A percentile compares a stretch with the other conserved stretches of the same genome.
Evolutionary conservation across 1,140 invertebrate genomes (phyloP).

Genomic region (Contarinia nasturtii): DNA sequence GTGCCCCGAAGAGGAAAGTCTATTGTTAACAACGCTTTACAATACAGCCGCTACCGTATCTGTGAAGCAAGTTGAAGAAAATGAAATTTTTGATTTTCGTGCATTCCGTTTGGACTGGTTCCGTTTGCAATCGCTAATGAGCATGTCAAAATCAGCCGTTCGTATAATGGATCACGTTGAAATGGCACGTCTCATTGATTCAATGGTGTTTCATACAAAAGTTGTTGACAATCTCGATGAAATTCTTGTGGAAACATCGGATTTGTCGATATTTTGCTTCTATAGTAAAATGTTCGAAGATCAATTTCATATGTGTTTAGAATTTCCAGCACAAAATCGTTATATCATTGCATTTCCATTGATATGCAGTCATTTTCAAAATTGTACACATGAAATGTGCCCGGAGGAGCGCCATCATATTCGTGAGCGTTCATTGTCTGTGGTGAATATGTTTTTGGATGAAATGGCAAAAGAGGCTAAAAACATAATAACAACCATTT

Average conservation of each 20-base stretch:
- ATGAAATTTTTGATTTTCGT: constrained; percentile 90
- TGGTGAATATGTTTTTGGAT: constrained; percentile 93
- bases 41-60: constrained; percentile 70
- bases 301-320: constrained; percentile 95
- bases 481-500: constrained; percentile 95
- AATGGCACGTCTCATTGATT: constrained; percentile 83
- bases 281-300: constrained; percentile 94
- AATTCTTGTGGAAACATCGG: constrained; percentile 88
- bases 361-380: constrained; percentile 95
- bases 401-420: constrained; percentile 97
- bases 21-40: constrained; percentile 85
- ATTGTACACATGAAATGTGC: constrained; percentile 93
- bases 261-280: constrained; percentile 94
- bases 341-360: constrained; percentile 95
- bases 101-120: constrained; percentile 95
- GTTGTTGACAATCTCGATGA: constrained; percentile 98
- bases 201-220: constrained; percentile 90
- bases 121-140: constrained; percentile 86
- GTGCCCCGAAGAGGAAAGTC: constrained; percentile 84
- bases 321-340: constrained; percentile 93
- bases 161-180: constrained; percentile 71
- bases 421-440: constrained; percentile 82
- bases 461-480: constrained; percentile 99
- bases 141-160: constrained; percentile 63
- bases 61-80: constrained; percentile 93